These are phyloP conservation scores for Cryptophagus acutangulus DNA, from an alignment of 2,888 invertebrate species.

Conservation along the genomic window DNA sequence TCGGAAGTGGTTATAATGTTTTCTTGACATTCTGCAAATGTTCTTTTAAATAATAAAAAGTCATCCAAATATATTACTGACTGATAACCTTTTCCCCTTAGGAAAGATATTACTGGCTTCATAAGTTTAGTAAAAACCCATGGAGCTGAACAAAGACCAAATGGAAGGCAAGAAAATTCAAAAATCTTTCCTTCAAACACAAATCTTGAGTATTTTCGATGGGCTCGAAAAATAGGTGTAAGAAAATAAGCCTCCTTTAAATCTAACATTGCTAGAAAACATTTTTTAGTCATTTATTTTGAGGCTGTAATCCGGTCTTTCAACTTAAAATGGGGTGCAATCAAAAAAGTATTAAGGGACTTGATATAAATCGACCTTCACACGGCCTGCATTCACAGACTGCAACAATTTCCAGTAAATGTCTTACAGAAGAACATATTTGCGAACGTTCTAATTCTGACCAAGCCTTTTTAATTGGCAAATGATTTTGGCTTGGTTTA, in stretches of 20 bases:
- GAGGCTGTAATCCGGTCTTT: constrained; percentile 12
- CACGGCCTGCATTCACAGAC: constrained; percentile 9
- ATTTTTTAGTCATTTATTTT: constrained; percentile 8
- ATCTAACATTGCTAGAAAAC: constrained; percentile 13
- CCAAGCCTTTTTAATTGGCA: constrained; percentile 7
- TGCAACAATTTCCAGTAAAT: constrained; percentile 13
- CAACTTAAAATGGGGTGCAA: constrained; percentile 15
- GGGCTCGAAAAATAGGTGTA: constrained; percentile 12
- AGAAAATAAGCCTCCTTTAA: constrained; percentile 19
- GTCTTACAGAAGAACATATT: neutral
- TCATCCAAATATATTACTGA: constrained; percentile 26
- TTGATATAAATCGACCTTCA: constrained; percentile 1
- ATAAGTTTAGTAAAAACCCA: constrained; percentile 21
- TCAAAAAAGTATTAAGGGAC: constrained; percentile 9
- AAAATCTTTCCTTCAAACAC: constrained; percentile 11
- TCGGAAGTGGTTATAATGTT: constrained; percentile 17
- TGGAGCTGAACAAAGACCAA: constrained; percentile 21
- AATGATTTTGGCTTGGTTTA: constrained; percentile 8
- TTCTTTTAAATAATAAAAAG: constrained; percentile 21
- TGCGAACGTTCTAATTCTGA: constrained; percentile 2
- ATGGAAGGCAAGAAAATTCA: constrained; percentile 20
- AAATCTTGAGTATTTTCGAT: constrained; percentile 19
- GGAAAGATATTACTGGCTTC: constrained; percentile 16
- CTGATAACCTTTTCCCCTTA: constrained; percentile 18
- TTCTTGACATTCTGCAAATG: constrained; percentile 11